Evolutionary conservation across 2,797 vertebrate genomes (phyloP), one percentile per base, ranked within the genome.

Genomic region (Peromyscus eremicus): DNA sequence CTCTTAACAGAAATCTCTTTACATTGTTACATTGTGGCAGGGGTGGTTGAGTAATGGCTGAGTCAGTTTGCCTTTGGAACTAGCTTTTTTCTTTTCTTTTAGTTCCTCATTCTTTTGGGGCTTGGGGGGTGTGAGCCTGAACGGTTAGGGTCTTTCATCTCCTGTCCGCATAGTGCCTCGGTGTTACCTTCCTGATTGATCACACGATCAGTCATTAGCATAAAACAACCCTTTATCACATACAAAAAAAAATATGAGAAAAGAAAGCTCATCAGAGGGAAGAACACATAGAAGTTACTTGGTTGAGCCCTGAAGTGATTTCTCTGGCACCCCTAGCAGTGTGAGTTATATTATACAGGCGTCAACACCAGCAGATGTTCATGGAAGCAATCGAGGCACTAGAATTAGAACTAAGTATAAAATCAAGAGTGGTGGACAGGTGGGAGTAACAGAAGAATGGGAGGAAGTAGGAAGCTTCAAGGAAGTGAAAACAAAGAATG

Each of bases 321-420:
- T 73, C 73, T 88, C 3, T 94, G 46, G 34, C 12, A 29, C 43
- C 57, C 5, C 6, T 14, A 64, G n/a, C 32, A 43, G 71, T 43
- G 27, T 89, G 87, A 84, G 11, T 27, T 77, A 16, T 66, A 32
- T 37, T 82, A 29, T 10, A 19, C 10, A 66, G 66, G 25, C 57
- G 8, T 25, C 66, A 34, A 52, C 25, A 27, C 5, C 34, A 27
- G 57, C 49, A 89, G 40, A 21, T 55, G 19, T 6, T 83, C 13
- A 37, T 23, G 49, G 55, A 13, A 92, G n/a, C 89, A 52, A 75
- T n/a, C 27, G 64, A n/a, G 13, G 52, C 6, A 10, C 55, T 3
- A 17, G 46, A 95, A 66, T 94, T 71, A 85, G 71, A 95, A 70
- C 60, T 57, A 62, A 86, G 14, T 49, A 68, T 89, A 87, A 91